Base-by-base conservation (phyloP, 2,888 invertebrate genomes). In the Helicoverpa assulta region DNA sequence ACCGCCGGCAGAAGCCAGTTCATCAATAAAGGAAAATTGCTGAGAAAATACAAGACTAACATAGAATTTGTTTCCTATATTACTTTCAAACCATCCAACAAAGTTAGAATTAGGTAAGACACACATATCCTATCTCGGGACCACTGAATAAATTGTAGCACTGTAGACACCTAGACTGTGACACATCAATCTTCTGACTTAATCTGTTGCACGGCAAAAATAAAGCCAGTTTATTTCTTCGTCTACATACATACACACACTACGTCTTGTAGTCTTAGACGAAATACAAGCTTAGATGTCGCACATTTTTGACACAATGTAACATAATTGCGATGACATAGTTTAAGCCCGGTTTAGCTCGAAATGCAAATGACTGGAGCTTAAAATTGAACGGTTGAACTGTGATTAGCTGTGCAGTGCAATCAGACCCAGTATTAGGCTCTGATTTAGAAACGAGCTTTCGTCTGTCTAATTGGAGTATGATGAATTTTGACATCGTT, bases 301-400 rank as follows among this genome's bases (percentile, higher is more conserved):
- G 10, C 14, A 40, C 14, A 40, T 40, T 40, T 40, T 40, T 40
- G 4, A 14, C 14, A 40, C 40, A 40, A 40, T 40, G 40, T 40
- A 40, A 40, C 40, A 4, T 40, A 40, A 63, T 59, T 76, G 50
- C 55, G 37, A 12, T 14, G 0, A 40, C 6, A 7, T 54, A 14
- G n/a, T 14, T 12, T 59, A 47, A 54, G 43, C 53, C 18, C 12
- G 8, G 5, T 7, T 61, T 59, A 40, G 43, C 26, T 57, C 19
- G 14, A 65, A 58, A 58, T 54, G 47, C 43, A 53, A 74, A 56
- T 63, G 59, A 29, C 21, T 40, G 4, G 14, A n/a, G 52, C 56
- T 54, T 51, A 26, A 64, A 60, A 64, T 74, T 64, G 52, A 33
- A 47, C 21, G 47, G 14, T 72, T 57, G 18, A 53, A 53, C 8